These are phyloP conservation scores for Cliona cf. orientalis DNA, from an alignment of 37 sponge, comb jelly and placozoan species.

Conservation along the genomic window DNA sequence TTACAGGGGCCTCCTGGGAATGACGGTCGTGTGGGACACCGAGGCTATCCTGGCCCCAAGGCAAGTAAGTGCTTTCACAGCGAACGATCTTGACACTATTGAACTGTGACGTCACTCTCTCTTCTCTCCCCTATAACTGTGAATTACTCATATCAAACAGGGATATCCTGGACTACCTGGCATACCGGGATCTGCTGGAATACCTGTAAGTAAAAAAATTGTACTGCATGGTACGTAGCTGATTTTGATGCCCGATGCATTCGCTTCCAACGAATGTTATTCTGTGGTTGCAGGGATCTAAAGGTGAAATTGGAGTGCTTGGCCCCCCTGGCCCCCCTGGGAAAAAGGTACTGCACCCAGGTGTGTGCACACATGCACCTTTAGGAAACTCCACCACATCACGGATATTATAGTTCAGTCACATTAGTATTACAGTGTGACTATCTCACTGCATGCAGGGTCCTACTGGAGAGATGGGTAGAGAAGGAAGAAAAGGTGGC, in stretches of 20 bases:
- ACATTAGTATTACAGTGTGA: neutral
- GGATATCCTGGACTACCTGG: conserved; percentile 40
- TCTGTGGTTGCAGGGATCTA: conserved; percentile 27
- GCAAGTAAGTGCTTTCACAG: conserved; percentile 70
- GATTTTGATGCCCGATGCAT: neutral
- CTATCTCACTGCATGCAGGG: conserved; percentile 24
- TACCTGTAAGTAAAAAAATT: conserved; percentile 29
- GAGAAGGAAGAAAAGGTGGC: conserved; percentile 44
- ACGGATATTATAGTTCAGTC: neutral
- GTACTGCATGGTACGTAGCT: neutral
- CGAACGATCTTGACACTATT: neutral
- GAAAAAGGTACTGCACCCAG: conserved; percentile 46
- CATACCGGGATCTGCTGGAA: conserved; percentile 20
- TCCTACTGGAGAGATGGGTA: conserved; percentile 35
- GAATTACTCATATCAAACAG: neutral
- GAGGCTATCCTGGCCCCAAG: conserved; percentile 71
- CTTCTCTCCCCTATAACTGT: neutral
- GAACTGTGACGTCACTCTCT: no score
- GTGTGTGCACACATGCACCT: conserved; percentile 20
- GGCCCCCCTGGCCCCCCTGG: conserved; percentile 70
- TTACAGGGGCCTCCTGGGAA: conserved; percentile 24
- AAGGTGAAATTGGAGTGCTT: conserved; percentile 45
- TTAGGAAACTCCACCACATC: neutral
- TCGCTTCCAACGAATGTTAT: neutral
- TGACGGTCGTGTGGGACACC: conserved; percentile 38